These are phyloP conservation scores for Monochamus saltuarius DNA, from an alignment of 1,140 invertebrate species.

Conservation along the genomic window DNA sequence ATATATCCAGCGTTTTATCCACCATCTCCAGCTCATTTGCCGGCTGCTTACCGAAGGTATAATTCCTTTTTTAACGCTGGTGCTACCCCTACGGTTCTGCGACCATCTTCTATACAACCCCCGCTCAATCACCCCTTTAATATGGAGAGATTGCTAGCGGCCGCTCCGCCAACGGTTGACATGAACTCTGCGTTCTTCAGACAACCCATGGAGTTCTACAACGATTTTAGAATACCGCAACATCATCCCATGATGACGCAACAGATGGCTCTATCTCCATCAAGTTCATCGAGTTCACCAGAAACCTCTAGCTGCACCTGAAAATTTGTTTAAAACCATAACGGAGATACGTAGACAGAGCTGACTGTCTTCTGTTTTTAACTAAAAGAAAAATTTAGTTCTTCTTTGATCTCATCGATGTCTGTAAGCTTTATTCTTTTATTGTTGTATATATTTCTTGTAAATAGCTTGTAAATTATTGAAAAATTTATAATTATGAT, in stretches of 20 bases:
- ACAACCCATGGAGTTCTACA: constrained; percentile 49
- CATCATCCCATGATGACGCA: constrained; percentile 31
- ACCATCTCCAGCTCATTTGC: constrained; percentile 51
- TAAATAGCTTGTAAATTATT: constrained; percentile 4
- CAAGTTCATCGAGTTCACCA: constrained; percentile 55
- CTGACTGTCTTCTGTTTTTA: constrained; percentile 32
- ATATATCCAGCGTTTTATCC: constrained; percentile 58
- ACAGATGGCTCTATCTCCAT: constrained; percentile 53
- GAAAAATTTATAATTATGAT: constrained; percentile 10
- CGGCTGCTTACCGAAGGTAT: constrained; percentile 39
- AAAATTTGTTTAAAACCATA: constrained; percentile 54
- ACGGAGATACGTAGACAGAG: constrained; percentile 56
- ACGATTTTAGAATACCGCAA: constrained; percentile 51
- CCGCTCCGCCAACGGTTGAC: constrained; percentile 41
- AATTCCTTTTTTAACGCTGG: constrained; percentile 50
- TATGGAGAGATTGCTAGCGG: constrained; percentile 55
- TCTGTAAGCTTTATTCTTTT: not conserved
- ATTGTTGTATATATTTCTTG: constrained; percentile 5
- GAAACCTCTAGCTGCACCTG: constrained; percentile 53
- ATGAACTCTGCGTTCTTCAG: constrained; percentile 40
- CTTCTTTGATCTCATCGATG: constrained; percentile 1
- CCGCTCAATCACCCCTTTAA: constrained; percentile 46
- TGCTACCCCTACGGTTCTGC: constrained; percentile 51
- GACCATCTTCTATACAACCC: constrained; percentile 46
- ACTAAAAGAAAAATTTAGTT: constrained; percentile 1